Conservation (phyloP, 2,888 invertebrate species). For the Vanessa cardui region DNA sequence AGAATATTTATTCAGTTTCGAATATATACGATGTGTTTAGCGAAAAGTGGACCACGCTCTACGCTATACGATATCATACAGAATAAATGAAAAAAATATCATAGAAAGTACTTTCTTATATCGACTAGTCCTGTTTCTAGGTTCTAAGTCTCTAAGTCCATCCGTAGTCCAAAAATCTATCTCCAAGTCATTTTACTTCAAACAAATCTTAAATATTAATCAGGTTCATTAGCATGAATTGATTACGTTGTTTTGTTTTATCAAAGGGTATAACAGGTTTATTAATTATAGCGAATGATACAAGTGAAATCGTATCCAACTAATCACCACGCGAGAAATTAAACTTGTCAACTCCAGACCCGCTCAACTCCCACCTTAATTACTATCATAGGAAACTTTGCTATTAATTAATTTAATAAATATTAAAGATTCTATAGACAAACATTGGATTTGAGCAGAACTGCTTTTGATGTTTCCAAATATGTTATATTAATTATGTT, state of each 20-base stretch:
- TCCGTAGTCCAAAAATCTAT: too few relatives aligned
- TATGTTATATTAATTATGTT: too few relatives aligned
- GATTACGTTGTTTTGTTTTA: background rate
- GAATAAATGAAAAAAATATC: too few relatives aligned
- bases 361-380: constrained; percentile 11
- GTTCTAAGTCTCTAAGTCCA: too few relatives aligned
- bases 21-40: too few relatives aligned
- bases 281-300: constrained; percentile 19
- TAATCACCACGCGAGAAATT: constrained; percentile 46
- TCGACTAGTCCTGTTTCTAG: too few relatives aligned
- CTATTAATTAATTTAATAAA: constrained; percentile 15
- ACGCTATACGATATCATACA: too few relatives aligned
- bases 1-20: too few relatives aligned
- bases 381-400: constrained; percentile 15
- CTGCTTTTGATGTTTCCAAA: too few relatives aligned
- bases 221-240: background rate
- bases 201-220: background rate
- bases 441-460: background rate
- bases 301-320: background rate
- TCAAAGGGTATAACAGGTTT: background rate
- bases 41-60: too few relatives aligned
- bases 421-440: background rate
- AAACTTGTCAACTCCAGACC: constrained; percentile 48
- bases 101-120: too few relatives aligned
- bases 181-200: background rate